phyloP scores from a whole-genome alignment of 2,113 vertebrate species.

The Saccopteryx leptura region DNA sequence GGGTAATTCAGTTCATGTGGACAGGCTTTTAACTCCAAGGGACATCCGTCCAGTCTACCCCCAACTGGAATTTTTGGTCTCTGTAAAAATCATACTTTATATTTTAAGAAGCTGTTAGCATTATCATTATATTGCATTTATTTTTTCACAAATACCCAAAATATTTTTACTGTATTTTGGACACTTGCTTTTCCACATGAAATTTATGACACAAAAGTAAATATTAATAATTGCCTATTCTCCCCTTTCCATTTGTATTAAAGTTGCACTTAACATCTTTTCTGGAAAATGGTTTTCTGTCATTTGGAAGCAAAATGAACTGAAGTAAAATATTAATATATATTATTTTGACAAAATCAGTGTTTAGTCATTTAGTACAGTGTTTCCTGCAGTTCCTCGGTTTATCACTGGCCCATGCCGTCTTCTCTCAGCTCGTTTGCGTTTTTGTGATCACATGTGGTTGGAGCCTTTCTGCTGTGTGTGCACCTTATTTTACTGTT shows the following conservation, averaged over 20 bases:
- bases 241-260: constrained; percentile 28
- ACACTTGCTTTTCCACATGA: constrained; percentile 11
- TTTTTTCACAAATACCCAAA: constrained; percentile 21
- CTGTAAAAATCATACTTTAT: constrained; percentile 87
- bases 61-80: constrained; percentile 88
- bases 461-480: neutral
- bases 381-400: constrained; percentile 70
- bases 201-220: constrained; percentile 13
- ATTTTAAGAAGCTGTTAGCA: constrained; percentile 67
- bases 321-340: constrained; percentile 77
- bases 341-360: constrained; percentile 82
- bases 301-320: constrained; percentile 71
- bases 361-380: constrained; percentile 75
- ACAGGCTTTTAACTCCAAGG: constrained; percentile 88
- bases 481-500: constrained; percentile 63
- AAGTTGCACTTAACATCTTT: neutral
- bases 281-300: neutral
- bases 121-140: constrained; percentile 45
- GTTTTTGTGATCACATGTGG: neutral
- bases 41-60: constrained; percentile 89
- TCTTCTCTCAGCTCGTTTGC: constrained; percentile 69
- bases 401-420: constrained; percentile 73
- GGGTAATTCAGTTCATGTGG: constrained; percentile 95
- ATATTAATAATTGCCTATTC: neutral
- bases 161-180: neutral